phyloP scores from a whole-genome alignment of 2,888 invertebrate species.

The Nebria salina region DNA sequence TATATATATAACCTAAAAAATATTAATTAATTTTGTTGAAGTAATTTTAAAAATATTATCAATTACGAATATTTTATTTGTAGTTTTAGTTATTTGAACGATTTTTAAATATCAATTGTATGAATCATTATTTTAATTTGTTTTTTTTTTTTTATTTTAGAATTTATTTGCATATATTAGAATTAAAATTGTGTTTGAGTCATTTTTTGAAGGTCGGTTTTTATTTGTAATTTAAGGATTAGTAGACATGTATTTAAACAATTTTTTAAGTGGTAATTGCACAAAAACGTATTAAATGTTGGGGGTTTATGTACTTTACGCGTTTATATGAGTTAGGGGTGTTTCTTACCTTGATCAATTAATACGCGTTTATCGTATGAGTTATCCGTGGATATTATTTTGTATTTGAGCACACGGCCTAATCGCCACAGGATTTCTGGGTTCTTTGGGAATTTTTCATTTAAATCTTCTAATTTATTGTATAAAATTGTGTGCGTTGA shows the following conservation, averaged over 20 bases:
- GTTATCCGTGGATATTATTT: constrained; percentile 50
- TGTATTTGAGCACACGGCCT: constrained; percentile 58
- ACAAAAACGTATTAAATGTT: too few relatives aligned
- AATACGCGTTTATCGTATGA: constrained; percentile 52
- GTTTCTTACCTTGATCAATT: constrained; percentile 54
- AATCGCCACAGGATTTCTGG: constrained; percentile 58
- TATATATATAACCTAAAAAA: too few relatives aligned
- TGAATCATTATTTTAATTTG: too few relatives aligned
- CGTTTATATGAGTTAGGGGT: background rate
- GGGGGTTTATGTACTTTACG: background rate
- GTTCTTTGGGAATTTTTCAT: constrained; percentile 55
- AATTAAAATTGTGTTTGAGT: too few relatives aligned
- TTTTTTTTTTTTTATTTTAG: too few relatives aligned
- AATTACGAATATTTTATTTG: too few relatives aligned
- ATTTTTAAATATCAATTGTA: too few relatives aligned
- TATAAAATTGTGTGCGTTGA: constrained; percentile 47
- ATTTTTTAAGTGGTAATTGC: background rate
- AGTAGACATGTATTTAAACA: background rate
- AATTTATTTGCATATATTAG: too few relatives aligned
- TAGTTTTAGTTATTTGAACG: too few relatives aligned
- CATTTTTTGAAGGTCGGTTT: too few relatives aligned
- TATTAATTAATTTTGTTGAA: too few relatives aligned
- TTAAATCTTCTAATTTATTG: constrained; percentile 55
- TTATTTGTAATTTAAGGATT: background rate
- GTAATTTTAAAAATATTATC: too few relatives aligned